phyloP scores from a whole-genome alignment of 2,113 vertebrate genomes.

The Melanerpes formicivorus region DNA sequence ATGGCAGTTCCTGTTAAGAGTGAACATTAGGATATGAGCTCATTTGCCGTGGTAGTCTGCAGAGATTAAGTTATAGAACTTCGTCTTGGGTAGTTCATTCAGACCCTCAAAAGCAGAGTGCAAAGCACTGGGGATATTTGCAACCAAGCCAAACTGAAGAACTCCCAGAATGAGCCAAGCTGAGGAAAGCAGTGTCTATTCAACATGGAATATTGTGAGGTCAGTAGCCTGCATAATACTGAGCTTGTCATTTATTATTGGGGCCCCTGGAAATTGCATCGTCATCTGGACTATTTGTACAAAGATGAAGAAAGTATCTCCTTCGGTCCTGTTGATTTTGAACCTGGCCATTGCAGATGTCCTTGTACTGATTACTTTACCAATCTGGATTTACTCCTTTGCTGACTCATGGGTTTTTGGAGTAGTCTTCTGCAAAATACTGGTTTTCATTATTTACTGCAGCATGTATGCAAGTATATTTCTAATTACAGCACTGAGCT shows the following conservation, averaged over 20 bases:
- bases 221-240: conserved; percentile 45
- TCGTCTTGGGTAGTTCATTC: background rate
- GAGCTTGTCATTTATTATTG: conserved; percentile 67
- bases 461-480: conserved; percentile 77
- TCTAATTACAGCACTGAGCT: conserved; percentile 73
- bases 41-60: background rate
- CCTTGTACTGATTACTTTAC: conserved; percentile 72
- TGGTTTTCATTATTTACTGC: conserved; percentile 72
- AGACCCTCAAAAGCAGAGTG: background rate
- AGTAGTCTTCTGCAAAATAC: conserved; percentile 51
- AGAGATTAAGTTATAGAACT: background rate
- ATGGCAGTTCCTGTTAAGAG: background rate
- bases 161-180: conserved; percentile 28
- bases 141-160: background rate
- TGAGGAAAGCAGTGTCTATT: background rate
- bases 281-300: conserved; percentile 67
- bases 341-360: conserved; percentile 77
- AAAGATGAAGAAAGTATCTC: conserved; percentile 63
- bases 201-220: background rate
- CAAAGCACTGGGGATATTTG: background rate
- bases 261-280: conserved; percentile 72
- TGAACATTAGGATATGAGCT: conserved; percentile 1
- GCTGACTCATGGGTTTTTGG: conserved; percentile 68
- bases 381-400: conserved; percentile 77
- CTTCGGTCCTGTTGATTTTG: conserved; percentile 74